Conservation (phyloP, 2,888 invertebrate genomes). For the Vesta saturnalis region DNA sequence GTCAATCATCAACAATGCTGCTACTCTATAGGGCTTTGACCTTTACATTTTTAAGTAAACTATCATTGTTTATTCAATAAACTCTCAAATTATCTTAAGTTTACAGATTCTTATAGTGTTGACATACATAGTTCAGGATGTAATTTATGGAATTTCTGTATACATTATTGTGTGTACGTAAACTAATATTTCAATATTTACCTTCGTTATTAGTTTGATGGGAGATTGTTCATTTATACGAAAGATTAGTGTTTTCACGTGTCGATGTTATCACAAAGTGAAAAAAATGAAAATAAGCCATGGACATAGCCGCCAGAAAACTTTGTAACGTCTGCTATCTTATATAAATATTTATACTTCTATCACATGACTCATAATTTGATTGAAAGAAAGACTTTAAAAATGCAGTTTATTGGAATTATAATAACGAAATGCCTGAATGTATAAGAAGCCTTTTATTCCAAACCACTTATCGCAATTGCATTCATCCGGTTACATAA, state of each 20-base stretch:
- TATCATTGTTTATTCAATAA: conserved; percentile 27
- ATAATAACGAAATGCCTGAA: too few relatives aligned
- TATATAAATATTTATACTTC: background rate
- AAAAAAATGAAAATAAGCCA: background rate
- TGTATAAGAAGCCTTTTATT: too few relatives aligned
- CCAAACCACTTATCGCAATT: too few relatives aligned
- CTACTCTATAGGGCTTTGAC: background rate
- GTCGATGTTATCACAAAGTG: background rate
- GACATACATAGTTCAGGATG: conserved; percentile 26
- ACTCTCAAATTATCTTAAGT: conserved; percentile 27
- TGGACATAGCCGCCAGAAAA: background rate
- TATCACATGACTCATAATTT: background rate
- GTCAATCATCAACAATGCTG: conserved; percentile 9
- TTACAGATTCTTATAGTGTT: conserved; percentile 30
- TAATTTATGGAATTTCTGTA: background rate
- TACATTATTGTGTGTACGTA: background rate
- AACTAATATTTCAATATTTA: background rate
- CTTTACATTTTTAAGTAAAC: conserved; percentile 10
- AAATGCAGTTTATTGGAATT: too few relatives aligned
- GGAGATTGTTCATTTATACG: too few relatives aligned
- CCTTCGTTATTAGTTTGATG: background rate
- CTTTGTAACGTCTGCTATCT: background rate
- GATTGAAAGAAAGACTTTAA: too few relatives aligned
- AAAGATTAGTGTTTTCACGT: background rate
- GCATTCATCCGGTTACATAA: too few relatives aligned